Base-by-base conservation (phyloP, 2,888 invertebrate genomes). In the Drosophila diplacantha region DNA sequence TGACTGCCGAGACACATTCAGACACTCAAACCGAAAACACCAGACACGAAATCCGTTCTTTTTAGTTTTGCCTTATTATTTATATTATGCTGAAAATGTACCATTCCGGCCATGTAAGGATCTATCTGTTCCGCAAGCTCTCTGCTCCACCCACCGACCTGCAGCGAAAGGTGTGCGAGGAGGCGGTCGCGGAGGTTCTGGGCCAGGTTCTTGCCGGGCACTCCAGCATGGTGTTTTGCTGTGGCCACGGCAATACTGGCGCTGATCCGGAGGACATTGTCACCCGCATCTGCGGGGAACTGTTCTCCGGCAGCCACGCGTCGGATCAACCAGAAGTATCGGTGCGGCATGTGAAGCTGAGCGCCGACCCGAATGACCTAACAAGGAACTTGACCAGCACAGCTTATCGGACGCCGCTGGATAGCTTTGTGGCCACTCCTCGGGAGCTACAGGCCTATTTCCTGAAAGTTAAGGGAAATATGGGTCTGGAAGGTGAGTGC, bases 61-160 rank as follows among this genome's bases (percentile, higher is more conserved):
- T 54, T 61, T 54, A 35, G 44, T 61, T 49, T 69, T 52, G 24
- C 24, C 18, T 54, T 31, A 37, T 52, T 54, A 39, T 49, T 61
- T 41, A 22, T 44, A 54, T 44, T 32, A 22, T 46, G 16, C 22
- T 22, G 12, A 54, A 68, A 20, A 35, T 24, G 34, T 20, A 50
- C 57, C 34, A 56, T 46, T 62, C 61, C 56, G 54, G 39, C 24
- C 63, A 75, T 69, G 60, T 69, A 24, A 74, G 72, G 57, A 67
- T 79, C 31, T 81, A 74, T 70, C 34, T 76, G 18, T 81, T 80
- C 73, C 70, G 79, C n/a, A 73, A 75, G 53, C 34, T 76, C 35
- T 6, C 51, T 11, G 37, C n/a, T 9, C 54, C 71, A 6, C 51
- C 71, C 22, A 65, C 38, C 49, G 60, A 53, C 9, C 20, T 38